Evolutionary conservation across 2,113 vertebrate genomes (phyloP).

Genomic region (Sula dactylatra): DNA sequence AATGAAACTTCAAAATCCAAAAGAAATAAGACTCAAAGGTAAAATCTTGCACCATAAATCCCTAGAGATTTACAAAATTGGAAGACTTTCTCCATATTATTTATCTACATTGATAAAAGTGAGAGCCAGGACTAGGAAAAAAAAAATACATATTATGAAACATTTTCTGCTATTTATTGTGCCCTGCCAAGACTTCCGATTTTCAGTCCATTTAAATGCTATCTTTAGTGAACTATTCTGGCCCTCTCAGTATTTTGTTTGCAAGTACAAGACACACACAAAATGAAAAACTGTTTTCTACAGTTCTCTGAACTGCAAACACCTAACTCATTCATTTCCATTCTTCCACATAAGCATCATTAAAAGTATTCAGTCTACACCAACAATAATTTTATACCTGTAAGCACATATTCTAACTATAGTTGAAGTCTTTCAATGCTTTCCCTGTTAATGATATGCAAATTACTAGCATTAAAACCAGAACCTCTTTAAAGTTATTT

Average conservation of each 20-base stretch:
- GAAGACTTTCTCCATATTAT: neutral
- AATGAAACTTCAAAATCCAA: neutral
- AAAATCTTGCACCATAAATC: neutral
- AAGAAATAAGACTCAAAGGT: neutral
- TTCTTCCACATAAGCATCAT: neutral
- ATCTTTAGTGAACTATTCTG: neutral
- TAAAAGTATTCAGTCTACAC: neutral
- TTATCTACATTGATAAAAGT: neutral
- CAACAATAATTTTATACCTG: neutral
- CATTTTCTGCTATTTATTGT: neutral
- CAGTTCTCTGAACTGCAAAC: neutral
- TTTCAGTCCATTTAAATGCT: neutral
- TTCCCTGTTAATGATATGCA: neutral
- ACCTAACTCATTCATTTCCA: neutral
- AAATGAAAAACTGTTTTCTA: neutral
- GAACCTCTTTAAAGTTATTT: conserved; percentile 26
- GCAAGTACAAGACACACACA: neutral
- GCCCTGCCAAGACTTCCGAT: neutral
- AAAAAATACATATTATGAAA: neutral
- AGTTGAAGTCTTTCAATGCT: neutral
- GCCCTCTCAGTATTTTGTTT: neutral
- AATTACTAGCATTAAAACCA: conserved; percentile 12
- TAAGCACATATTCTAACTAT: neutral
- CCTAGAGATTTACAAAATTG: neutral
- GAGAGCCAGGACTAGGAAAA: neutral